These are phyloP conservation scores for Caenorhabditis zanzibari DNA, from an alignment of 2,888 invertebrate species.

Conservation along the genomic window DNA sequence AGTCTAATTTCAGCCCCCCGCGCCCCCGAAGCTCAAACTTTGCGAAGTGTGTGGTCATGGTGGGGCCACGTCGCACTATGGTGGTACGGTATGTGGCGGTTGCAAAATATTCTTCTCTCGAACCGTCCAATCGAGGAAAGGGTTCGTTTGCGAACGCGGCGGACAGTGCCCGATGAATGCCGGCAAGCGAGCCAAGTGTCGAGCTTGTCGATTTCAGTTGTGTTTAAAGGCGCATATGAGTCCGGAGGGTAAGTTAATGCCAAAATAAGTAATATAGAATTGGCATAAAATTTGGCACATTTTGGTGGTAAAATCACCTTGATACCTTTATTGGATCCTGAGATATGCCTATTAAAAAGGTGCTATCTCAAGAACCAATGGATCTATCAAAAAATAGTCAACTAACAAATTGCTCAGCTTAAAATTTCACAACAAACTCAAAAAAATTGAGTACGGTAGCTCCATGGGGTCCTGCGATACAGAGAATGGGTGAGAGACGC, in stretches of 20 bases:
- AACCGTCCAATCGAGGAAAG: conserved; percentile 49
- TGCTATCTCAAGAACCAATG: too few relatives aligned
- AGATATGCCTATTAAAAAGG: neutral
- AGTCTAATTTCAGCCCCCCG: conserved; percentile 2
- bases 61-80: conserved; percentile 65
- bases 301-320: neutral
- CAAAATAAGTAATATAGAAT: too few relatives aligned
- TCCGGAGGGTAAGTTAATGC: conserved; percentile 49
- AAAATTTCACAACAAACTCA: too few relatives aligned
- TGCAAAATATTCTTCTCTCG: conserved; percentile 69
- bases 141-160: conserved; percentile 65
- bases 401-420: too few relatives aligned
- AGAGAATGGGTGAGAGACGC: neutral
- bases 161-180: conserved; percentile 64
- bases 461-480: too few relatives aligned
- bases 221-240: conserved; percentile 67
- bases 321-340: neutral
- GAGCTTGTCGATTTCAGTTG: conserved; percentile 64
- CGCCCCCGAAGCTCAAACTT: conserved; percentile 18
- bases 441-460: too few relatives aligned
- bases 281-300: neutral
- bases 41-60: conserved; percentile 53
- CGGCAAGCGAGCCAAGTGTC: conserved; percentile 63
- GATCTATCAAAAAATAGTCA: too few relatives aligned
- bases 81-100: conserved; percentile 68